A percentile compares a stretch with the other conserved stretches of the same genome.
Evolutionary conservation across 2,113 vertebrate genomes (phyloP).

Genomic region (Erinaceus europaeus): DNA sequence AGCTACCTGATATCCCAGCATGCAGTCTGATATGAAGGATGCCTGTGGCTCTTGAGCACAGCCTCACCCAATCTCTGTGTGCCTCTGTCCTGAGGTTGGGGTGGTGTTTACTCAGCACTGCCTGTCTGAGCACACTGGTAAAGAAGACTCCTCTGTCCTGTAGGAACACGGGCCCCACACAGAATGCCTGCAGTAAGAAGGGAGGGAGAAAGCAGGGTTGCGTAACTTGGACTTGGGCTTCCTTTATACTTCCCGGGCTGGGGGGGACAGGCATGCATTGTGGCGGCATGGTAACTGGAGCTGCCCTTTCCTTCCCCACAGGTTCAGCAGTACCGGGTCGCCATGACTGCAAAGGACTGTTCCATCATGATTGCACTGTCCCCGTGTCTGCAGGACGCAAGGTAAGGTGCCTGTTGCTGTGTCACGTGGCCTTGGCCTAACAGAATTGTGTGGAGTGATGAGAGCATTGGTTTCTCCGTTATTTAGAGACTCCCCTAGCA

Average conservation of each 20-base stretch:
- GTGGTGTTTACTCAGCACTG: neutral
- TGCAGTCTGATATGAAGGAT: neutral
- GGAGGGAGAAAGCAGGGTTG: neutral
- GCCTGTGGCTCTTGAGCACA: neutral
- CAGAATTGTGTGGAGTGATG: neutral
- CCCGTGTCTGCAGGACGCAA: constrained; percentile 88
- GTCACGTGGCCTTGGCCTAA: neutral
- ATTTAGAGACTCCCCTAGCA: neutral
- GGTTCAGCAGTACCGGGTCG: constrained; percentile 96
- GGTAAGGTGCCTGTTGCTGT: constrained; percentile 78
- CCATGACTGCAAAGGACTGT: constrained; percentile 98
- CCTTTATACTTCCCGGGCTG: too few species aligned
- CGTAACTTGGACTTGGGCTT: too few species aligned
- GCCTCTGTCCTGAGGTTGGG: neutral
- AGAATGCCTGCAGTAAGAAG: neutral
- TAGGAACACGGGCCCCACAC: neutral
- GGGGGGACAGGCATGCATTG: too few species aligned
- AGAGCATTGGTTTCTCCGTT: fast-evolving
- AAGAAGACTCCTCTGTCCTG: neutral
- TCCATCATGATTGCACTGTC: constrained; percentile 95
- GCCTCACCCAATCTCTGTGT: too few species aligned
- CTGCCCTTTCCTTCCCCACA: constrained; percentile 52
- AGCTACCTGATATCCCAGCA: neutral
- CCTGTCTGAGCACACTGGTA: too few species aligned
- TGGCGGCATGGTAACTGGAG: neutral